These are phyloP conservation scores for Armadillidium nasatum DNA, from an alignment of 1,140 invertebrate genomes.

Conservation along the genomic window DNA sequence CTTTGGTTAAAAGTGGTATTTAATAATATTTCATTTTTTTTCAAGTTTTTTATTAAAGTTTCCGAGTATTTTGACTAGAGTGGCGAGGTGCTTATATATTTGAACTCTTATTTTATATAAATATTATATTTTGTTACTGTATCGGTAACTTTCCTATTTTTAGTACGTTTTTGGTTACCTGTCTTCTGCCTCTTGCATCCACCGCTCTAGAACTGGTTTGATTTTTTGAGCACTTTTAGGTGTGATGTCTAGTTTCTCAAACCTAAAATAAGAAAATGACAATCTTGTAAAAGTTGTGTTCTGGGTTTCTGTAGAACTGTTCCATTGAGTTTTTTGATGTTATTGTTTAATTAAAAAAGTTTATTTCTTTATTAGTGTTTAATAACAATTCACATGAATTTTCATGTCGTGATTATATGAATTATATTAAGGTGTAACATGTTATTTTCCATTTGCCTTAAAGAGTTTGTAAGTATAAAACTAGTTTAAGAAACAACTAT, in stretches of 20 bases:
- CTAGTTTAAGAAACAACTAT: too few relatives aligned
- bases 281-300: conserved; percentile 26
- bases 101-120: neutral
- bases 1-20: too few relatives aligned
- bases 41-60: neutral
- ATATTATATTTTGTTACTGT: neutral
- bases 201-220: conserved; percentile 93
- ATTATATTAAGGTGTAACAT: too few relatives aligned
- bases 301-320: neutral
- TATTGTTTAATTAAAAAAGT: too few relatives aligned
- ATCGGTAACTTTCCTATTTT: neutral
- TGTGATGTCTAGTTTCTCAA: conserved; percentile 98
- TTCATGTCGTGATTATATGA: too few relatives aligned
- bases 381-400: too few relatives aligned
- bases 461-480: too few relatives aligned
- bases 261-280: conserved; percentile 60
- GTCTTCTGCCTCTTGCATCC: conserved; percentile 97
- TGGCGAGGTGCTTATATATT: neutral
- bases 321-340: too few relatives aligned
- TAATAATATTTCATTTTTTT: neutral
- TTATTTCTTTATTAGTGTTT: too few relatives aligned
- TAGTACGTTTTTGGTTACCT: conserved; percentile 59
- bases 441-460: too few relatives aligned
- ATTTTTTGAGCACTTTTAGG: conserved; percentile 99
- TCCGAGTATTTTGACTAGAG: conserved; percentile 1